Evolutionary conservation across 2,113 vertebrate species (phyloP).

Genomic region (Heliornis fulica): DNA sequence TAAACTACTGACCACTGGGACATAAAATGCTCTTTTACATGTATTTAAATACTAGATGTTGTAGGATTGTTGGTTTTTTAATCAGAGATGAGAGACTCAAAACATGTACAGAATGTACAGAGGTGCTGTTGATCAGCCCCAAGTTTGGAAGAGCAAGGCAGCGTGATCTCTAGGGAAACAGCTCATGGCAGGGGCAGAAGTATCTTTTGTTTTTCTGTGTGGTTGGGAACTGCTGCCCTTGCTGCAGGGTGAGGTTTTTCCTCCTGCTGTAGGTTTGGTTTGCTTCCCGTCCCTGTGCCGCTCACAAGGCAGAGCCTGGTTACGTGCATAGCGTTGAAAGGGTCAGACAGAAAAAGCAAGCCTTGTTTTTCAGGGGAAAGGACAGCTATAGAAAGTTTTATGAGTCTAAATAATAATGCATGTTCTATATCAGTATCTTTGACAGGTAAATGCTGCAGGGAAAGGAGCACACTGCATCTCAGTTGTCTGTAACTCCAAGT

Average conservation of each 20-base stretch:
- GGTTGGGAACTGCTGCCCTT: fast-evolving
- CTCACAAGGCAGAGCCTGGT: background rate
- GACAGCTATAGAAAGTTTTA: background rate
- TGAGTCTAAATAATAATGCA: background rate
- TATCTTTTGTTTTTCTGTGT: background rate
- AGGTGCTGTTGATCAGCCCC: background rate
- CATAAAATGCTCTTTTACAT: background rate
- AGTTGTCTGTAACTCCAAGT: background rate
- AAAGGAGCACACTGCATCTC: background rate
- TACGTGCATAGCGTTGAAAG: fast-evolving
- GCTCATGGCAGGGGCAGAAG: fast-evolving
- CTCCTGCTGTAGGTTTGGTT: background rate
- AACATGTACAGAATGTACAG: background rate
- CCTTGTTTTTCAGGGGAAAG: background rate
- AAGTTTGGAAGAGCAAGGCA: fast-evolving
- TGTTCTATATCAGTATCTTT: background rate
- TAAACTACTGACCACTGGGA: background rate
- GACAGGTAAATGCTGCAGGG: background rate
- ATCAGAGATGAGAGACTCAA: background rate
- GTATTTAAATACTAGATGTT: background rate
- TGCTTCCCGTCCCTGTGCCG: fast-evolving
- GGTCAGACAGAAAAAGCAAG: background rate
- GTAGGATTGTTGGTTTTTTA: background rate
- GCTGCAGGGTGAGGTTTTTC: background rate
- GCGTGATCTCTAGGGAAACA: fast-evolving